A percentile compares a stretch with the other conserved stretches of the same genome.
phyloP scores from a whole-genome alignment of 2,888 invertebrate genomes.

The Clanis bilineata region DNA sequence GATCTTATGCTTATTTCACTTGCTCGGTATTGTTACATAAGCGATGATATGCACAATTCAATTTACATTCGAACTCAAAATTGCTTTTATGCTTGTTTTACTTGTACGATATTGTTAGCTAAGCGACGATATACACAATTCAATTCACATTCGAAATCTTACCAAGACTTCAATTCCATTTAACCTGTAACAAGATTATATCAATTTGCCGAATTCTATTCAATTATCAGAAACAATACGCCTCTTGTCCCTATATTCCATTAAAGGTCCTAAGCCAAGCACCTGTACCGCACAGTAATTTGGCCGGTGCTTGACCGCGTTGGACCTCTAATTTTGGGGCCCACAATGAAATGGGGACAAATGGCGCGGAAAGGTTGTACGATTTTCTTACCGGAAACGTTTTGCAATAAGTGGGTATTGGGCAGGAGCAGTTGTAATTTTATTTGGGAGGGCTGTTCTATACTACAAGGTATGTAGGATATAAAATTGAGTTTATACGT shows the following conservation, averaged over 20 bases:
- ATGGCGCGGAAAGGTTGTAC: not conserved
- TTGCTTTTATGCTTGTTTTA: too few relatives aligned
- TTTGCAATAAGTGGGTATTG: not conserved
- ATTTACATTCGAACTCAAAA: too few relatives aligned
- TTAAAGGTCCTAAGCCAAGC: not conserved
- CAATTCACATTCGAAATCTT: too few relatives aligned
- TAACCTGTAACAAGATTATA: not conserved
- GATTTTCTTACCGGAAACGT: slow-evolving; percentile 5
- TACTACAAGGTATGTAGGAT: too few relatives aligned
- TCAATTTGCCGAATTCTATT: not conserved
- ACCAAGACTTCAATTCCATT: not conserved
- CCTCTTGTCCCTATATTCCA: not conserved
- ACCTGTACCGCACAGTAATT: not conserved
- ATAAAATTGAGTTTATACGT: too few relatives aligned
- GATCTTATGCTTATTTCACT: too few relatives aligned
- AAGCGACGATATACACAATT: too few relatives aligned
- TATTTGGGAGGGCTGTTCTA: too few relatives aligned
- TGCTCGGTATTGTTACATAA: too few relatives aligned
- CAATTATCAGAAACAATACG: not conserved
- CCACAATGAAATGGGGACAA: not conserved
- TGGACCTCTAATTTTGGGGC: slow-evolving; percentile 2
- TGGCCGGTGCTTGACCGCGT: not conserved
- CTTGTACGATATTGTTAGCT: too few relatives aligned
- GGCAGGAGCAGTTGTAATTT: not conserved
- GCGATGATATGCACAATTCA: too few relatives aligned